Base-by-base conservation (phyloP, 35 echinoderm and acorn worm species). In the Acanthaster planci region DNA sequence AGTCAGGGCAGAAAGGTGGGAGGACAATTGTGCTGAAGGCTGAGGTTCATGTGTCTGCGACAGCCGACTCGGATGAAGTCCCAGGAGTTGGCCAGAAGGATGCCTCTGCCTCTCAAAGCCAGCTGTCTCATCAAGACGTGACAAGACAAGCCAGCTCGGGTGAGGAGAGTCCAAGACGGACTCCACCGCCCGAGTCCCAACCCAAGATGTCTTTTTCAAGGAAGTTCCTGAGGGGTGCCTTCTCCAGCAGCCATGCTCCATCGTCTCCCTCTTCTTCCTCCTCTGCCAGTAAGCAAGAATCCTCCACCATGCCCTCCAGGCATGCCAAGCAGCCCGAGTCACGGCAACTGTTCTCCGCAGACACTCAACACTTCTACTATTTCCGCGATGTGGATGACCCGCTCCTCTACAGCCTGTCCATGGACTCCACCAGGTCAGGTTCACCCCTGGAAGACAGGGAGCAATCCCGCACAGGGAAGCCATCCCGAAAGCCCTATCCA, bases 351-450 rank as follows among this genome's bases (percentile, higher is more conserved):
- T 72, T 72, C 23, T 21, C 34, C 34, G 34, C 64, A 16, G 64
- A 72, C 64, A 31, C 64, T 9, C 23, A 72, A 10, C 64, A 72
- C 64, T 72, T 72, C 64, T 72, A 72, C 64, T 72, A 72, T 26
- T 72, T 72, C 64, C 30, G 64, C 34, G 64, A 72, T 29, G 34
- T 72, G 21, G 64, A 72, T 23, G 64, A 72, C 64, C 64, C 14
- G 64, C 34, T 72, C 8, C 30, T 72, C 64, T 72, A 72, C 15
- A 72, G 64, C 23, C 2, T 72, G 18, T 72, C 64, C 30, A 26
- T 19, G 30, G 64, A 72, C 34, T 72, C 30, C n/a, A 31, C 34
- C 10, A 72, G 64, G 30, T 72, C 64, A 2, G 9, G 19, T 72
- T 14, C 21, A 29, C 30, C 64, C 29, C 2, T 19, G 26, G 64